phyloP scores from a whole-genome alignment of 2,113 vertebrate genomes.

The Anhinga anhinga region DNA sequence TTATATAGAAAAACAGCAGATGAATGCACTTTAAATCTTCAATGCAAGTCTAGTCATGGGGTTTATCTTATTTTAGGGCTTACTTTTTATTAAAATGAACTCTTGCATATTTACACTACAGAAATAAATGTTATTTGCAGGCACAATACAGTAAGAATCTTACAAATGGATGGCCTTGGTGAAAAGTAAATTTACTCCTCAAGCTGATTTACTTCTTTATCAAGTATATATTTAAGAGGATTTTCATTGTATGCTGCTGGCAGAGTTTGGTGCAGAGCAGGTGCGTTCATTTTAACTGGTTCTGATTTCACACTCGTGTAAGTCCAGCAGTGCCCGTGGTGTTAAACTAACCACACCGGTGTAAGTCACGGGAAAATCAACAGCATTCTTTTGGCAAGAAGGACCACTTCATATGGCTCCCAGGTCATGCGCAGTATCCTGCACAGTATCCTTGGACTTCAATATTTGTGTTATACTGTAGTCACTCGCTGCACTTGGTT shows the following conservation, averaged over 20 bases:
- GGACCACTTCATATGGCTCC: neutral
- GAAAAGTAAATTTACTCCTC: constrained; percentile 63
- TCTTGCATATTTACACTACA: constrained; percentile 83
- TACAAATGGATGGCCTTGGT: constrained; percentile 60
- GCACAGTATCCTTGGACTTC: neutral
- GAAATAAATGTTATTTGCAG: constrained; percentile 81
- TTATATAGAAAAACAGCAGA: constrained; percentile 81
- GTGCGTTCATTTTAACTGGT: neutral
- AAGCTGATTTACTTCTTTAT: constrained; percentile 62
- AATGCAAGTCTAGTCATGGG: constrained; percentile 82
- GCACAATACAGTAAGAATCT: constrained; percentile 76
- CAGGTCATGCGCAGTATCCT: neutral
- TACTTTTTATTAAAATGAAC: constrained; percentile 85
- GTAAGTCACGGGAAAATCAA: neutral
- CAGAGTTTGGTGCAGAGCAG: neutral
- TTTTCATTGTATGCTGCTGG: constrained; percentile 18
- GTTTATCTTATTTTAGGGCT: constrained; percentile 85
- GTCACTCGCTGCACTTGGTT: neutral
- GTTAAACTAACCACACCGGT: fast-evolving
- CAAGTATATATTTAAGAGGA: constrained; percentile 23
- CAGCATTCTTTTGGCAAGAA: neutral
- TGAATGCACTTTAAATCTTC: constrained; percentile 85
- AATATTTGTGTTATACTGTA: neutral
- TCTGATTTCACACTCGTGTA: neutral
- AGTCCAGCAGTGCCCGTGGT: neutral